Evolutionary conservation across 2,888 invertebrate species (phyloP), one percentile per base, ranked within the genome.

Genomic region (Opisthograptis luteolata): DNA sequence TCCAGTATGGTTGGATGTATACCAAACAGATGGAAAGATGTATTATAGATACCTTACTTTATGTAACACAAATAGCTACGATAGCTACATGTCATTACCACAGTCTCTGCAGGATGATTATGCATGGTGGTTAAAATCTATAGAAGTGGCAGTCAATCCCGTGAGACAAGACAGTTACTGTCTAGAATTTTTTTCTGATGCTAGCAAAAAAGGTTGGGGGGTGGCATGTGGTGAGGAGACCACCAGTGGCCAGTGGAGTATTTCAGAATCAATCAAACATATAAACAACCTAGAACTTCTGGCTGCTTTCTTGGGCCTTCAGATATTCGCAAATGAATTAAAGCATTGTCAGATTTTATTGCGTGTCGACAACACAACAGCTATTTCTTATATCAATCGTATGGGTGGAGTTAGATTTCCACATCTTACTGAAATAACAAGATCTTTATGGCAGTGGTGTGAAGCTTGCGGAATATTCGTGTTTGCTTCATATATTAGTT

Each of bases 1-100:
- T 69, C 8, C 60, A 67, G 36, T 72, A 72, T 41, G 64, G 68
- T 2, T 66, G 60, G 62, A 49, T 70, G 7, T 64, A 70, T n/a
- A 67, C 68, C 0, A 73, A 72, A 47, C 6, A 47, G 0, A 14
- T 68, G 5, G 68, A 68, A 48, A 30, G 57, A 1, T 13, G 39
- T n/a, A n/a, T n/a, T n/a, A n/a, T 8, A 62, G 62, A 51, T 60
- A 41, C 22, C 28, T 66, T 5, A 60, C 37, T 20, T 8, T 50
- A 25, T 7, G 4, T 1, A 1, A 27, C 0, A 1, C 24, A 1
- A 10, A 44, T 10, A 12, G 44, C 24, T 50, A 50, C 7, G 19
- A 50, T 2, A 25, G 7, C 1, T 25, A 22, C 6, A 49, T 49
- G 49, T 13, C 30, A 9, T 14, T 42, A 2, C 42, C 37, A 2